Evolutionary conservation across 2,797 vertebrate species (phyloP), one percentile per base, ranked within the genome.

Genomic region (Phrynocephalus guinanensis): DNA sequence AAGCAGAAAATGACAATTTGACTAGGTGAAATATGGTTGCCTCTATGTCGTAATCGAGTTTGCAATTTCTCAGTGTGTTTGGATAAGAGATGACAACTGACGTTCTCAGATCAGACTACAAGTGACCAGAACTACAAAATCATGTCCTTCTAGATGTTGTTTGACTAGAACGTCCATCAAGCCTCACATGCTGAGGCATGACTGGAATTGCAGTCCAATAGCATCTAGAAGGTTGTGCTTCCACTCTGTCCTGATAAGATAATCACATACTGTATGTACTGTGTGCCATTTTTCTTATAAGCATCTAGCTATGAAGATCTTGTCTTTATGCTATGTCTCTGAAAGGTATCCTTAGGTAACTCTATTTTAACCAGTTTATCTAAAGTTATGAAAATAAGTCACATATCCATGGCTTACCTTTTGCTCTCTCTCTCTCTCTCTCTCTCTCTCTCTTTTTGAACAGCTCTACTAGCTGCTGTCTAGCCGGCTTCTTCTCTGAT

Each of bases 1-100:
- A 63, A 16, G 20, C 18, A 20, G 60, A 63, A 18, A 18, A 63
- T 63, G 84, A 89, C 87, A 72, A 2, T 84, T 91, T 24, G 28
- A 10, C 60, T 73, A 81, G 76, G 30, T 76, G 3, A 63, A 71
- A 8, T 28, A 71, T 87, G 48, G 4, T 63, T 3, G 13, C 83
- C 18, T 67, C 89, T 88, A 80, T 1, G 24, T 70, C 85, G 66
- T 66, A 88, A 78, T 88, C 81, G 33, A 92, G 48, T 3, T 76
- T 76, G 84, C 15, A 71, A 88, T 38, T 0, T 0, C 26, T 78
- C 71, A 24, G 33, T 22, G 16, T n/a, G 10, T 22, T 91, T 86
- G 13, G 63, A 52, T 84, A 90, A 84, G 30, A 75, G 86, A 67
- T n/a, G 48, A 56, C 70, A 38, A 48, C 82, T 89, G 68, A 87